Percentiles rank a stretch among this genome's conserved stretches.
Evolutionary conservation across 2,888 invertebrate genomes (phyloP).

Genomic region (Eupithecia vulgata): DNA sequence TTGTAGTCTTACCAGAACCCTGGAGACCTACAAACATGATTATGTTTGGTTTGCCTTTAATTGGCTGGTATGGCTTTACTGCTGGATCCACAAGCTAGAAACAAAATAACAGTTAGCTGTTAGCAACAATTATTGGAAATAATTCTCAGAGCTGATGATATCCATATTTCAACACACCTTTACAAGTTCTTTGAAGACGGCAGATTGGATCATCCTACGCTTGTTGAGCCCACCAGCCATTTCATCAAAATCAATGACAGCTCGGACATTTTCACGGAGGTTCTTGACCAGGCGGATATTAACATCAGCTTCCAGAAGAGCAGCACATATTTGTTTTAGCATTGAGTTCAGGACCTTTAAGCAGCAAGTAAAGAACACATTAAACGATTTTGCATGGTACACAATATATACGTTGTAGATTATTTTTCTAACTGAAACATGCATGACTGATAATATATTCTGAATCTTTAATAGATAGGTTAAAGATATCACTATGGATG

Average conservation of each 20-base stretch:
- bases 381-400: background rate
- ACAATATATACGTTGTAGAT: background rate
- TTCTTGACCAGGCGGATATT: constrained; percentile 98
- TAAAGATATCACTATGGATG: background rate
- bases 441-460: background rate
- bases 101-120: background rate
- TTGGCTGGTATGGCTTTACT: constrained; percentile 97
- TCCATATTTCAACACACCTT: constrained; percentile 85
- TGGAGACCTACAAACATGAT: constrained; percentile 99
- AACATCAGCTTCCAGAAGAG: constrained; percentile 98
- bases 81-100: constrained; percentile 96
- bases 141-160: background rate
- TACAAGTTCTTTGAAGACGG: constrained; percentile 98
- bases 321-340: constrained; percentile 99
- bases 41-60: constrained; percentile 97
- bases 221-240: constrained; percentile 99
- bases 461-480: background rate
- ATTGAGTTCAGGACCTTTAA: constrained; percentile 97
- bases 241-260: constrained; percentile 99
- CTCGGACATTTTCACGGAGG: constrained; percentile 97
- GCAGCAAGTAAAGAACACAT: constrained; percentile 10
- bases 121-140: background rate
- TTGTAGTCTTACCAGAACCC: constrained; percentile 99
- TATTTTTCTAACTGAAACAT: background rate
- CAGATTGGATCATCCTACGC: constrained; percentile 98